Evolutionary conservation across 2,888 invertebrate genomes (phyloP).

Genomic region (Podotricha telesiphe): DNA sequence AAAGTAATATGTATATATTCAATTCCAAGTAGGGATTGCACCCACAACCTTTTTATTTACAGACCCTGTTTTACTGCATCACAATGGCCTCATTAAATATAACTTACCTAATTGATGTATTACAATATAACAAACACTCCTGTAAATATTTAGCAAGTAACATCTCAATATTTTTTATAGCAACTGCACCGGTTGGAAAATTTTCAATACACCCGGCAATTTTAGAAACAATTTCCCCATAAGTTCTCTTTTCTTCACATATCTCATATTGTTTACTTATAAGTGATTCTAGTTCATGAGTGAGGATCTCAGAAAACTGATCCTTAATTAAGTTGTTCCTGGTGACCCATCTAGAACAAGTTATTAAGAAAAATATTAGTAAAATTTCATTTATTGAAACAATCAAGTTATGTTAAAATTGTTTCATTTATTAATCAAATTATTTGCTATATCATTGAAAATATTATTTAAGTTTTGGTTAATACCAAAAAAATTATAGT

Average conservation of each 20-base stretch:
- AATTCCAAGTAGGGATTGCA: too few relatives aligned
- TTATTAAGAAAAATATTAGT: too few relatives aligned
- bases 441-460: too few relatives aligned
- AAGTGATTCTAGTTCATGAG: conserved; percentile 49
- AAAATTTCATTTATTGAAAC: neutral
- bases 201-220: conserved; percentile 66
- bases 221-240: conserved; percentile 54
- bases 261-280: conserved; percentile 29
- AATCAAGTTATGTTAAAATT: too few relatives aligned
- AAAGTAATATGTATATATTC: too few relatives aligned
- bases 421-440: too few relatives aligned
- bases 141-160: conserved; percentile 54
- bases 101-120: conserved; percentile 50
- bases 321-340: conserved; percentile 56
- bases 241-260: conserved; percentile 40
- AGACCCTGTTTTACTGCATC: too few relatives aligned
- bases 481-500: neutral
- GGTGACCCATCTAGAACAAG: conserved; percentile 60
- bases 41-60: too few relatives aligned
- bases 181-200: conserved; percentile 60
- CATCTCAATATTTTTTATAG: conserved; percentile 54
- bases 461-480: too few relatives aligned
- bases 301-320: conserved; percentile 55
- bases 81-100: too few relatives aligned
- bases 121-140: conserved; percentile 54